Base-by-base conservation (phyloP, 2,113 vertebrate genomes). In the Eretmochelys imbricata region DNA sequence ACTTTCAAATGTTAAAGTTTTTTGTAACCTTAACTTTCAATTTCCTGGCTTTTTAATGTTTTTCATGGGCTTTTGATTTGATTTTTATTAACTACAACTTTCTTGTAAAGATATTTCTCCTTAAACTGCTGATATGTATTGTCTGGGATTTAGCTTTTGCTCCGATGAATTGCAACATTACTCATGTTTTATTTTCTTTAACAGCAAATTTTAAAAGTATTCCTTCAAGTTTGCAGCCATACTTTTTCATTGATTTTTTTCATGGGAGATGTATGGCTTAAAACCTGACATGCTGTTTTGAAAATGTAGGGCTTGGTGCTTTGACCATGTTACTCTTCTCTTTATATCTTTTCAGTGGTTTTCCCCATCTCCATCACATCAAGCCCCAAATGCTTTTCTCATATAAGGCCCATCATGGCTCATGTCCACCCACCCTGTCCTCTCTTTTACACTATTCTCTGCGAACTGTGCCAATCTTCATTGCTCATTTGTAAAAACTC, bases 391-490 rank as follows among this genome's bases (percentile, higher is more conserved):
- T 46, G 42, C 13, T 27, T 78, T 78, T 78, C 75, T 27, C 75
- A 27, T 90, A 69, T 62, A 29, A 48, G 55, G 17, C 82, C 94
- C 80, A 88, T 93, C 54, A 46, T 93, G 91, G 16, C 14, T 93
- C 55, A 7, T 72, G 89, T 90, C 89, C 91, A 55, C 3, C 90
- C 94, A 82, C 87, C 89, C 19, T 4, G 38, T 76, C 1, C 2
- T 84, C 89, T 91, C 96, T 83, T 76, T n/a, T 91, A 50, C 57
- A 46, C 82, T 89, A 9, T 90, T 82, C 78, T 86, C 11, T 82
- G 78, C 93, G 92, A 93, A 94, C 97, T 95, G 83, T 95, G 94
- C 91, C 89, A 85, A 81, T 91, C 90, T 95, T 97, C 94, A 96
- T 94, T 94, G 90, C 93, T 91, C 83, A 88, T 93, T 93, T 92